These are phyloP conservation scores for Trichosurus vulpecula DNA, from an alignment of 2,797 vertebrate genomes.

Conservation along the genomic window DNA sequence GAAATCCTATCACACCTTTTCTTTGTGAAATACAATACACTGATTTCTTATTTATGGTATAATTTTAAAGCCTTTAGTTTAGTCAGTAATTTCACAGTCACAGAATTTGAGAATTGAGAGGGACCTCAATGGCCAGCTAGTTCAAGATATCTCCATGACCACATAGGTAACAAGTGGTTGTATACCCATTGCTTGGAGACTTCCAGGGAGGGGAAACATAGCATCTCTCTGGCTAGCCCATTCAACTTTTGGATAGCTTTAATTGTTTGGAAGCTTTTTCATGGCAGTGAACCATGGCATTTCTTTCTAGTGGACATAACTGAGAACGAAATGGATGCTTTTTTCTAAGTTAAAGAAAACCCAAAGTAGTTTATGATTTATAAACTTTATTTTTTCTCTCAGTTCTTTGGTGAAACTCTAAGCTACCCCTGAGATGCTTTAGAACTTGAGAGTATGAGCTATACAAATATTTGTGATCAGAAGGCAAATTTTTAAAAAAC, in stretches of 20 bases:
- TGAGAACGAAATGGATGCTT: slow-evolving; percentile 7
- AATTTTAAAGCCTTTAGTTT: background rate
- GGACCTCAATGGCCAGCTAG: background rate
- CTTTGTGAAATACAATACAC: slow-evolving; percentile 15
- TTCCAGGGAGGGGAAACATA: background rate
- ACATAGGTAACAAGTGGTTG: background rate
- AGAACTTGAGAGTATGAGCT: slow-evolving; percentile 31
- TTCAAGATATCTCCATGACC: background rate
- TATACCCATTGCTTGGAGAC: background rate
- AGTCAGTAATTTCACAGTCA: background rate
- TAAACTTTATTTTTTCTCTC: background rate
- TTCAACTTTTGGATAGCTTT: background rate
- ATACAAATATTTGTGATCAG: slow-evolving; percentile 1
- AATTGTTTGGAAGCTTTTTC: background rate
- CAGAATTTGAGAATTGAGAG: background rate
- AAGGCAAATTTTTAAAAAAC: background rate
- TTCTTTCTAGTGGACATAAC: background rate
- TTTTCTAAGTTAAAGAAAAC: slow-evolving; percentile 25
- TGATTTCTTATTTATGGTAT: background rate
- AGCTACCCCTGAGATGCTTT: background rate
- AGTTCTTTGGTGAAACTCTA: background rate
- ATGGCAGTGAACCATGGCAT: background rate
- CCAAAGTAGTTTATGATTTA: slow-evolving; percentile 3
- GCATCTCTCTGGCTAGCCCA: background rate
- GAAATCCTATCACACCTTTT: background rate